Evolutionary conservation across 2,888 invertebrate genomes (phyloP).

Genomic region (Leucophora obtusa): DNA sequence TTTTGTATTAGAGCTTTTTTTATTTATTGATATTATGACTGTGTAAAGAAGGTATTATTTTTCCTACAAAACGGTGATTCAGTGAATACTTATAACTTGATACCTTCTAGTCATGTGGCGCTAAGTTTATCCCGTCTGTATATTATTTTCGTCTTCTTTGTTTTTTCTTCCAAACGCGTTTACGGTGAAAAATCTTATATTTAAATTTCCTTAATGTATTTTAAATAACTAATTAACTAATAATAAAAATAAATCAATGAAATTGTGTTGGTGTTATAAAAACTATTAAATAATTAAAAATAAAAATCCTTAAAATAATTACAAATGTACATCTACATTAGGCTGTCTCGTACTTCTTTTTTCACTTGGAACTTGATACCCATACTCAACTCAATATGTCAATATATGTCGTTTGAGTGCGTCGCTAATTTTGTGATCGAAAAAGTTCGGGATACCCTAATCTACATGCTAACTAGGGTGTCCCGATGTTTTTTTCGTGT

Average conservation of each 20-base stretch:
- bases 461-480: too few relatives aligned
- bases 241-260: slow-evolving; percentile 18
- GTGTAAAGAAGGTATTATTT: slow-evolving; percentile 33
- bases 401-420: too few relatives aligned
- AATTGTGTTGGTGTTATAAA: slow-evolving; percentile 13
- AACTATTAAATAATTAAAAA: not conserved
- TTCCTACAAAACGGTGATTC: slow-evolving; percentile 40
- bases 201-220: slow-evolving; percentile 9
- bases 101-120: slow-evolving; percentile 39
- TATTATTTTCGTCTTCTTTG: slow-evolving; percentile 12
- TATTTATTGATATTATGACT: slow-evolving; percentile 1
- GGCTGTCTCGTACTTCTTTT: too few relatives aligned
- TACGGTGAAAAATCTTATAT: not conserved
- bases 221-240: not conserved
- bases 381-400: too few relatives aligned
- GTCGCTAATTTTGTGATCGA: too few relatives aligned
- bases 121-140: slow-evolving; percentile 3
- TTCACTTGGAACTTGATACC: too few relatives aligned
- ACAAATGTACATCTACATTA: not conserved
- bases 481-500: too few relatives aligned
- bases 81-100: slow-evolving; percentile 50
- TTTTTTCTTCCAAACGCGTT: slow-evolving; percentile 33
- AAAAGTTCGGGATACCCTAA: too few relatives aligned
- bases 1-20: slow-evolving; percentile 19
- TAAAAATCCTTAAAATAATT: not conserved